Evolutionary conservation across 2,797 vertebrate species (phyloP), one percentile per base, ranked within the genome.

Genomic region (Pachyuromys duprasi): DNA sequence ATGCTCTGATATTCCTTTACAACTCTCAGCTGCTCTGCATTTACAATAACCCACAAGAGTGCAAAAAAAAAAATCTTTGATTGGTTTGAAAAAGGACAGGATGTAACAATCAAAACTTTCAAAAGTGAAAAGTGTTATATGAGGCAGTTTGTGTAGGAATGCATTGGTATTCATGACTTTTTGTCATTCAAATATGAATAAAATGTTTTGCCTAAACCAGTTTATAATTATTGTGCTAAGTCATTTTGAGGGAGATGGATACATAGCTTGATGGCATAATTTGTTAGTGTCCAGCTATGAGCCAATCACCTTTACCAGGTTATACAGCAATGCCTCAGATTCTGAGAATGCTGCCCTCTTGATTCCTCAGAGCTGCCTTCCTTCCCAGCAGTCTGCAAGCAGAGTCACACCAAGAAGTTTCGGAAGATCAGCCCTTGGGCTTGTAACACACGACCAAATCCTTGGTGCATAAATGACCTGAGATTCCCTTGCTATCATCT

Each of bases 61-160:
- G 1, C 39, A 28, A 81, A 45, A 28, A 76, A 53, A 86, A 89
- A 96, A 93, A 90, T 42, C 55, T 79, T 0, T n/a, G 45, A 18
- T 49, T 39, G 11, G 18, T 45, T 7, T 90, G 18, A 92, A 57
- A 65, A 26, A 75, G 55, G 13, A 55, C 39, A 12, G 24, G 39
- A 60, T 17, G 13, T 91, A 20, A 67, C 26, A 42, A 83, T 91
- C 17, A 36, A 33, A 84, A 91, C 12, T 18, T 92, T 81, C 39
- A 92, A 93, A 95, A 72, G 72, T 55, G 22, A 92, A 79, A 78
- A 60, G 86, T 94, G 79, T 87, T 93, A 7, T 36, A 80, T 63
- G 18, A 5, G 17, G 12, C 36, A 75, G 79, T 86, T 90, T 93
- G 63, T 83, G 5, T 92, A 89, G 95, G 90, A 93, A 70, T 62